These are phyloP conservation scores for Onychostoma macrolepis DNA, from an alignment of 2,113 vertebrate genomes.

Conservation along the genomic window DNA sequence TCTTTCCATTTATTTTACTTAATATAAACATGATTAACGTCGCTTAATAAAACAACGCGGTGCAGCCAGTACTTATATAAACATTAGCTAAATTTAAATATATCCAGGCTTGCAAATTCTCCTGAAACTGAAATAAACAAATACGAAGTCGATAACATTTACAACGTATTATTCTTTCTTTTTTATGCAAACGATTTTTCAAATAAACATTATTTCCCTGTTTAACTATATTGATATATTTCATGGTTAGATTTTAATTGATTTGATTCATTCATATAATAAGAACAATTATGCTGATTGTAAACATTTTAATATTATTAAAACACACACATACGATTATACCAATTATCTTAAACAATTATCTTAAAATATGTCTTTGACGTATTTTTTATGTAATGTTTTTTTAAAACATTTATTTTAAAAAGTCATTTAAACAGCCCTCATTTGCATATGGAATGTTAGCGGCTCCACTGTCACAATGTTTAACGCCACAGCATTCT, in stretches of 20 bases:
- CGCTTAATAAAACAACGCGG: neutral
- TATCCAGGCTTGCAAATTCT: neutral
- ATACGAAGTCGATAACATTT: neutral
- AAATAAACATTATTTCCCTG: neutral
- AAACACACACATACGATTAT: neutral
- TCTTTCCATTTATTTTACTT: neutral
- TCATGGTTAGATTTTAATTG: neutral
- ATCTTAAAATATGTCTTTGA: neutral
- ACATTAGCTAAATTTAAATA: neutral
- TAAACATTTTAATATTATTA: neutral
- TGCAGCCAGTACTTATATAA: neutral
- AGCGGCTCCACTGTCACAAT: too few relatives aligned
- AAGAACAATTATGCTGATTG: neutral
- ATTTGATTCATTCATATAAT: neutral
- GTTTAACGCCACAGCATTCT: neutral
- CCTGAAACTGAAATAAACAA: neutral
- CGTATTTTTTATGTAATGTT: neutral
- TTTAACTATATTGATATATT: neutral
- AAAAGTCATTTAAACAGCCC: neutral
- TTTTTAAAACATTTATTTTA: neutral
- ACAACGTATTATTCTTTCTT: neutral
- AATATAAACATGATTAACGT: neutral
- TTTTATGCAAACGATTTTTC: neutral
- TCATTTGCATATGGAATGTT: neutral
- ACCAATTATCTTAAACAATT: neutral